Conservation (phyloP, 1,140 invertebrate species). For the Trachymyrmex septentrionalis region DNA sequence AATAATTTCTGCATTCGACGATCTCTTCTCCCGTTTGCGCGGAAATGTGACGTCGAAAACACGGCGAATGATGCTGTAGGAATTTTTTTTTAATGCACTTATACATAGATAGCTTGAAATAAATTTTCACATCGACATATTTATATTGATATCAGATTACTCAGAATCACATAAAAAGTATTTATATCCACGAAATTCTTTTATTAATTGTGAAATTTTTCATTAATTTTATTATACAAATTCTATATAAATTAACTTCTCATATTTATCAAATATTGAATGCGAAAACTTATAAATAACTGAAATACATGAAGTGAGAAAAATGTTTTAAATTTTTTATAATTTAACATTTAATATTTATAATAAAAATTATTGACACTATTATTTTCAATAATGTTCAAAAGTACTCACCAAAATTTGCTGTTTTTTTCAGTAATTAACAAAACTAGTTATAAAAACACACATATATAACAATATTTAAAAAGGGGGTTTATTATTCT, state of each 20-base stretch:
- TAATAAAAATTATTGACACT: neutral
- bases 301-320: neutral
- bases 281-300: conserved; percentile 6
- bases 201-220: neutral
- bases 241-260: neutral
- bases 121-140: neutral
- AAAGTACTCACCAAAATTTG: too few species aligned
- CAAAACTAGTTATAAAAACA: too few species aligned
- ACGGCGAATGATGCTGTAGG: neutral
- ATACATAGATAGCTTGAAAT: neutral
- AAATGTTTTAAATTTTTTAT: conserved; percentile 5
- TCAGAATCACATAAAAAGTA: neutral
- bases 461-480: too few species aligned
- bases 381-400: too few species aligned
- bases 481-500: too few species aligned
- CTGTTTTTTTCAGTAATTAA: too few species aligned
- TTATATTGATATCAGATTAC: neutral
- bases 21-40: neutral
- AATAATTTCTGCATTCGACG: conserved; percentile 31
- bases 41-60: conserved; percentile 2
- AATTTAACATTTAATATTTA: neutral
- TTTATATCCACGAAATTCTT: neutral
- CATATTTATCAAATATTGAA: neutral
- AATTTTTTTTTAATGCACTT: neutral
- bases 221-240: neutral